Percentiles rank a stretch among this genome's conserved stretches.
Evolutionary conservation across 2,888 invertebrate genomes (phyloP).

Genomic region (Ophioninae sp.): DNA sequence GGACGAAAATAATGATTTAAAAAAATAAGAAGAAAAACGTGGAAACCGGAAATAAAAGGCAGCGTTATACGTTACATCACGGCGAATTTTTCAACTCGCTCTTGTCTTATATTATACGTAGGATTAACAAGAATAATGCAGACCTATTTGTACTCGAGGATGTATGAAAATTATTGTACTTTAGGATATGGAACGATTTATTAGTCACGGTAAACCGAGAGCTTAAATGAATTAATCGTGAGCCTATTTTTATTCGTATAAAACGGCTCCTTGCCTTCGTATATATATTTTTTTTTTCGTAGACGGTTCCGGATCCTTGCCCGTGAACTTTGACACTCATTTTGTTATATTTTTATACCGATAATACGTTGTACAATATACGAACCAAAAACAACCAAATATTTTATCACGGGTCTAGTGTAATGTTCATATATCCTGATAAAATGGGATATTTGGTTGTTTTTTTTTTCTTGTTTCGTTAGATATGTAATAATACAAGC

Average conservation of each 20-base stretch:
- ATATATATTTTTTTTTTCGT: not conserved
- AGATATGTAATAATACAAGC: not conserved
- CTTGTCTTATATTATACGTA: conserved; percentile 15
- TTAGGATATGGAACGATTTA: conserved; percentile 33
- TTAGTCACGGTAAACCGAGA: conserved; percentile 41
- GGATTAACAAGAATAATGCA: not conserved
- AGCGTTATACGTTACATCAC: conserved; percentile 20
- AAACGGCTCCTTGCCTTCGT: conserved; percentile 2
- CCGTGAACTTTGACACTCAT: conserved; percentile 61
- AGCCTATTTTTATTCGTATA: conserved; percentile 17
- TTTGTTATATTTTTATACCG: conserved; percentile 78
- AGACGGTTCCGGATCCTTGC: conserved; percentile 31
- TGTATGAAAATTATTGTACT: conserved; percentile 30
- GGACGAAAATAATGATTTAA: not conserved
- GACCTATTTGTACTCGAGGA: conserved; percentile 44
- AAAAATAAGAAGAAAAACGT: not conserved
- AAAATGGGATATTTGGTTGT: conserved; percentile 65
- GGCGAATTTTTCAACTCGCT: conserved; percentile 32
- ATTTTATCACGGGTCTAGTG: conserved; percentile 58
- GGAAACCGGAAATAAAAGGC: not conserved
- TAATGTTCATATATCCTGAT: conserved; percentile 54
- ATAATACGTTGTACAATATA: conserved; percentile 56
- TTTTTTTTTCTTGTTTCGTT: conserved; percentile 41
- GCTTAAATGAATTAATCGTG: conserved; percentile 19
- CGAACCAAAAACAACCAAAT: not conserved